Evolutionary conservation across 1,140 invertebrate species (phyloP).

Genomic region (Chlorops oryzae): DNA sequence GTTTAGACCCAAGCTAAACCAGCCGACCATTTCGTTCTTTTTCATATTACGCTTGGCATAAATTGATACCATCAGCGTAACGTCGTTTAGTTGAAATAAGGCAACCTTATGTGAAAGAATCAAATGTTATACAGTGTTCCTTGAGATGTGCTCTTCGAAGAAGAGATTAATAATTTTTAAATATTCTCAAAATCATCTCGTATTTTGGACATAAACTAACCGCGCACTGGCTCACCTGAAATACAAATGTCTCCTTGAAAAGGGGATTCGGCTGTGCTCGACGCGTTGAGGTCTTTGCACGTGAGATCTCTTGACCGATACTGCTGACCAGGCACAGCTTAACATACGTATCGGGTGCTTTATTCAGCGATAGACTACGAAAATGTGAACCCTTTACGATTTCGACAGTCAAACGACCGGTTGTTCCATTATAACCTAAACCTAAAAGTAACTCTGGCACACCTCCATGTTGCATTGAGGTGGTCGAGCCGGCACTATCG

Average conservation of each 20-base stretch:
- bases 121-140: no score
- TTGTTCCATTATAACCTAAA: slow-evolving; percentile 86
- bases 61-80: slow-evolving; percentile 88
- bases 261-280: slow-evolving; percentile 90
- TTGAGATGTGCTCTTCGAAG: no score
- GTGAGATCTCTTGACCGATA: slow-evolving; percentile 84
- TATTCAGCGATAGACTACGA: slow-evolving; percentile 64
- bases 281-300: slow-evolving; percentile 83
- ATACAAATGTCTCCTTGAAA: slow-evolving; percentile 94
- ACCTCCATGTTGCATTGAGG: slow-evolving; percentile 83
- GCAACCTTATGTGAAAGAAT: slow-evolving; percentile 64
- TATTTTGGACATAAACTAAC: no score
- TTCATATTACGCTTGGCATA: slow-evolving; percentile 89
- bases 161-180: no score
- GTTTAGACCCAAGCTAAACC: slow-evolving; percentile 87
- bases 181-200: no score
- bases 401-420: slow-evolving; percentile 86
- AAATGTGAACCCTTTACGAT: slow-evolving; percentile 89
- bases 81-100: slow-evolving; percentile 90
- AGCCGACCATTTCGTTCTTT: slow-evolving; percentile 92
- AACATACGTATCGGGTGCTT: slow-evolving; percentile 87
- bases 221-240: slow-evolving; percentile 77
- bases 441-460: slow-evolving; percentile 85
- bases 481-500: slow-evolving; percentile 86
- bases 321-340: slow-evolving; percentile 86